Conservation (phyloP, 2,888 invertebrate genomes). For the Macrostomum cliftonense region DNA sequence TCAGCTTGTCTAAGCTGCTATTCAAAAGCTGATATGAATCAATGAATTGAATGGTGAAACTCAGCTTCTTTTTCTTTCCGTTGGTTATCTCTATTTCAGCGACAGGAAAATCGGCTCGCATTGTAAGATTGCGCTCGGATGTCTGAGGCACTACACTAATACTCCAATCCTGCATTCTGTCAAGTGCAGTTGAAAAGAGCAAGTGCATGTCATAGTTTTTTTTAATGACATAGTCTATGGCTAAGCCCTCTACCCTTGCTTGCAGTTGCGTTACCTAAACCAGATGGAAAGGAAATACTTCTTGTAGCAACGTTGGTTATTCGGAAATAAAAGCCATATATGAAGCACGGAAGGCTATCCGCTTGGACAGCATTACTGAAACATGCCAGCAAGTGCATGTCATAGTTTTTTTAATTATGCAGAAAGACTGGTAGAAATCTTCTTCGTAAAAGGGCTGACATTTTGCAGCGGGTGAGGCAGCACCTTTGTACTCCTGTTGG, state of each 20-base stretch:
- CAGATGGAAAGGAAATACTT: too few relatives aligned
- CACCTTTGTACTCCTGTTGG: slow-evolving; percentile 12
- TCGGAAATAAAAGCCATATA: too few relatives aligned
- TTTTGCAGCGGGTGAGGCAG: slow-evolving; percentile 6
- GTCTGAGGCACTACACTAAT: not conserved
- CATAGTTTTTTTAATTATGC: not conserved
- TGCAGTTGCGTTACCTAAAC: too few relatives aligned
- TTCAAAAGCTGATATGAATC: not conserved
- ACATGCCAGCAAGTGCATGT: too few relatives aligned
- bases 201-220: not conserved
- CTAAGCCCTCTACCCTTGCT: too few relatives aligned
- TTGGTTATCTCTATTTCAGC: too few relatives aligned
- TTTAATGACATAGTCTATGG: too few relatives aligned
- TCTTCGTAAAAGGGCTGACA: not conserved
- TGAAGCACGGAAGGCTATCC: too few relatives aligned
- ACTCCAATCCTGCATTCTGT: slow-evolving; percentile 1
- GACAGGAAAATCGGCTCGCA: not conserved
- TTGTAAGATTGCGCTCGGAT: not conserved
- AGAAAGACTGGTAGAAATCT: slow-evolving; percentile 1
- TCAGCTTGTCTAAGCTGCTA: too few relatives aligned
- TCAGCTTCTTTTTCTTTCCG: not conserved
- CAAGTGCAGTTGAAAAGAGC: not conserved
- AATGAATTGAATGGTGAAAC: not conserved
- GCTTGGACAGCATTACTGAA: too few relatives aligned
- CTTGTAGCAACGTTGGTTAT: too few relatives aligned